Evolutionary conservation across 2,113 vertebrate genomes (phyloP).

Genomic region (Plectropomus leopardus): DNA sequence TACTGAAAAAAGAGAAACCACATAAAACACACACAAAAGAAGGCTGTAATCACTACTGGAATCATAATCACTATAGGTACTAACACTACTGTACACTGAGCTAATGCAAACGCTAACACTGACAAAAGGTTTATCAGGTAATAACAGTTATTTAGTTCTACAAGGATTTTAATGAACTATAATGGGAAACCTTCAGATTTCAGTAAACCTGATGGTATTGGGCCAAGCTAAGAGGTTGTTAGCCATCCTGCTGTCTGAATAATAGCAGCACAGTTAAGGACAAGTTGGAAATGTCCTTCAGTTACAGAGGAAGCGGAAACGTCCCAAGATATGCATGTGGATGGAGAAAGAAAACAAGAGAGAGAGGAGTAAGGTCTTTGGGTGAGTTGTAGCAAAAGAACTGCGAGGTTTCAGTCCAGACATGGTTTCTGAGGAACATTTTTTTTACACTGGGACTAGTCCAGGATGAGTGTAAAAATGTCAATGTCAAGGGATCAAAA

Average conservation of each 20-base stretch:
- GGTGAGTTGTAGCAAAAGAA: neutral
- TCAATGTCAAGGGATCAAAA: too few species aligned
- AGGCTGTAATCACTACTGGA: slow-evolving; percentile 17
- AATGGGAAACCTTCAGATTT: neutral
- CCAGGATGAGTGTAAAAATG: too few species aligned
- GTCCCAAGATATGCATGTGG: slow-evolving; percentile 66
- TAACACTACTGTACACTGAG: neutral
- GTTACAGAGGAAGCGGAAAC: slow-evolving; percentile 24
- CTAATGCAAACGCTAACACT: slow-evolving; percentile 15
- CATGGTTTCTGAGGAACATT: too few species aligned
- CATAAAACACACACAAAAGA: neutral
- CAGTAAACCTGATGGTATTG: neutral
- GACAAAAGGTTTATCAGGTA: slow-evolving; percentile 2
- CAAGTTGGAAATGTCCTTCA: slow-evolving; percentile 5
- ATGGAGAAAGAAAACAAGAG: slow-evolving; percentile 53
- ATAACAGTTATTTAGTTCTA: neutral
- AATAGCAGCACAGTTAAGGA: neutral
- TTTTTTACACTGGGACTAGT: too few species aligned
- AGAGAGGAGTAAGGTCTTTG: slow-evolving; percentile 37
- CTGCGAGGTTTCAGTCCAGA: too few species aligned
- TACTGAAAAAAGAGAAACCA: slow-evolving; percentile 7
- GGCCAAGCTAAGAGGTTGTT: neutral
- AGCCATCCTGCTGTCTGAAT: neutral
- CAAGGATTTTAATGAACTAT: slow-evolving; percentile 2
- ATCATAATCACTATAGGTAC: neutral